These are phyloP conservation scores for Parasteatoda tepidariorum DNA, from an alignment of 1,140 invertebrate species.

Conservation along the genomic window DNA sequence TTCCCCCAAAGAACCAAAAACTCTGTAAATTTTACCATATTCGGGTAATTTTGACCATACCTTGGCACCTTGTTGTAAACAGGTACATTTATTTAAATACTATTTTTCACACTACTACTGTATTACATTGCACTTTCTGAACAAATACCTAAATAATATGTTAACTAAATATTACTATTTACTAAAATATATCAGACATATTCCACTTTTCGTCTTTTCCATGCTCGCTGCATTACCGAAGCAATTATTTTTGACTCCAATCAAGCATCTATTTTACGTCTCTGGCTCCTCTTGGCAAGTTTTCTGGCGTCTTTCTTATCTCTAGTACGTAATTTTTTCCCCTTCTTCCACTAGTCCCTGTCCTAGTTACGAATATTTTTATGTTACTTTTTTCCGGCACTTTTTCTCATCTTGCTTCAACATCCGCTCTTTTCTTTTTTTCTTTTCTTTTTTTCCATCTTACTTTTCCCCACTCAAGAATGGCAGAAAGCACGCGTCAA, in stretches of 20 bases:
- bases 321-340: not conserved
- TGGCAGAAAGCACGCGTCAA: slow-evolving; percentile 19
- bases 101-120: too few species aligned
- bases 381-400: slow-evolving; percentile 19
- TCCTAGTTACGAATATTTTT: slow-evolving; percentile 47
- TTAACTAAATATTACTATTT: too few species aligned
- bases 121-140: too few species aligned
- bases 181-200: too few species aligned
- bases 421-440: not conserved
- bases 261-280: slow-evolving; percentile 54
- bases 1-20: too few species aligned
- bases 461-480: not conserved
- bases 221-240: slow-evolving; percentile 16
- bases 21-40: too few species aligned
- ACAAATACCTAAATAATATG: too few species aligned
- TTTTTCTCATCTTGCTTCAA: slow-evolving; percentile 21
- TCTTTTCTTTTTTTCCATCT: slow-evolving; percentile 1
- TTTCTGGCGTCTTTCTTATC: slow-evolving; percentile 48
- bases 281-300: slow-evolving; percentile 38
- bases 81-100: too few species aligned
- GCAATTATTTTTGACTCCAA: slow-evolving; percentile 50
- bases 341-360: not conserved
- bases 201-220: too few species aligned
- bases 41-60: too few species aligned
- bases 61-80: too few species aligned